Evolutionary conservation across 2,797 vertebrate species (phyloP).

Genomic region (Arnoldichthys spilopterus): DNA sequence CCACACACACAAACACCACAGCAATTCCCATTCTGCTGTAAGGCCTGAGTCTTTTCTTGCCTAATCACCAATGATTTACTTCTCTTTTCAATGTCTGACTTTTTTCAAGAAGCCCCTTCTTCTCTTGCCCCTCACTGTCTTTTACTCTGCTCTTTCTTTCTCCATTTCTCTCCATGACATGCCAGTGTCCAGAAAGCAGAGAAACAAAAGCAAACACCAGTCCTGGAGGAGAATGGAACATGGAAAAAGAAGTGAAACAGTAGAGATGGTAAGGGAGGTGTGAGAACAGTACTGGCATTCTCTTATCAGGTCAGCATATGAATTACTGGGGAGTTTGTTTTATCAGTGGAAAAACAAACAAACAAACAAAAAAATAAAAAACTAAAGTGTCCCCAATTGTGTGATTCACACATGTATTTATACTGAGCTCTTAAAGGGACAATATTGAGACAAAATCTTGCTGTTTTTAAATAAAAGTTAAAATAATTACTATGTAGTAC

Average conservation of each 20-base stretch:
- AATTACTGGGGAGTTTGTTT: background rate
- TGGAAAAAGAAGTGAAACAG: background rate
- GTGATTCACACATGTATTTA: background rate
- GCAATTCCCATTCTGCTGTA: background rate
- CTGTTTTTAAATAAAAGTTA: no score
- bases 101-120: slow-evolving; percentile 17
- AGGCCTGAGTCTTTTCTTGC: background rate
- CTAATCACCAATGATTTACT: slow-evolving; percentile 20
- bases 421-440: background rate
- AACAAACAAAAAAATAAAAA: no score
- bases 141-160: background rate
- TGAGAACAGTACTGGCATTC: background rate
- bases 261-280: background rate
- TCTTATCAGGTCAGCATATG: background rate
- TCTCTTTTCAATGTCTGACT: background rate
- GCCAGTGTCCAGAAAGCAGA: slow-evolving; percentile 1
- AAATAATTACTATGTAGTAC: no score
- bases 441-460: background rate
- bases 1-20: background rate
- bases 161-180: background rate
- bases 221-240: background rate
- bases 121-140: slow-evolving; percentile 12
- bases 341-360: background rate
- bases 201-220: slow-evolving; percentile 11
- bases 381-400: background rate